These are phyloP conservation scores for Stenodera caucasica DNA, from an alignment of 2,888 invertebrate species.

Conservation along the genomic window DNA sequence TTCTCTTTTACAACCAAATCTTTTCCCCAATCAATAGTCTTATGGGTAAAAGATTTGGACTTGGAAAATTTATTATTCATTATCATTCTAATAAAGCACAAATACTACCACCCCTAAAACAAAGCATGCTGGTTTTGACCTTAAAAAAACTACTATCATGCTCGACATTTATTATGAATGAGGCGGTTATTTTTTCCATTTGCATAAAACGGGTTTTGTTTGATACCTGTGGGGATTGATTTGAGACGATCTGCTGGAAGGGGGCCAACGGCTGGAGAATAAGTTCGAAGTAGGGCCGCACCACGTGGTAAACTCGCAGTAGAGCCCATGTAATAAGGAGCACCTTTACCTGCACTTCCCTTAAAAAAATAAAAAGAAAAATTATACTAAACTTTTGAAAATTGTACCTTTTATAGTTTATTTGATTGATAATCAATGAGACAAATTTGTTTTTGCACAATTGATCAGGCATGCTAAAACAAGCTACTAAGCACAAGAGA, in stretches of 20 bases:
- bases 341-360: slow-evolving; percentile 61
- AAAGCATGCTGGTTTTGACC: background rate
- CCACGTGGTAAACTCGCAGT: slow-evolving; percentile 69
- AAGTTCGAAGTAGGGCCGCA: slow-evolving; percentile 67
- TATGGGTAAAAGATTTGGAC: background rate
- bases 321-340: slow-evolving; percentile 73
- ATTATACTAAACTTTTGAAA: no score
- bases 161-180: background rate
- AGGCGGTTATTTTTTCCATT: background rate
- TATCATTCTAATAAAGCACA: background rate
- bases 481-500: no score
- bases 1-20: background rate
- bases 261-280: slow-evolving; percentile 66
- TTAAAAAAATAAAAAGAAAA: slow-evolving; percentile 43
- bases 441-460: no score
- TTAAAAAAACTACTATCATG: slow-evolving; percentile 1
- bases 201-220: background rate
- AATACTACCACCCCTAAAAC: background rate
- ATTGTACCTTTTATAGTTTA: background rate
- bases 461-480: no score
- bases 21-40: no score
- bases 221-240: slow-evolving; percentile 57
- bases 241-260: slow-evolving; percentile 64
- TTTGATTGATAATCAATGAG: no score
- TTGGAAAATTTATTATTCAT: background rate